Evolutionary conservation across 2,888 invertebrate species (phyloP).

Genomic region (Tipula lateralis): DNA sequence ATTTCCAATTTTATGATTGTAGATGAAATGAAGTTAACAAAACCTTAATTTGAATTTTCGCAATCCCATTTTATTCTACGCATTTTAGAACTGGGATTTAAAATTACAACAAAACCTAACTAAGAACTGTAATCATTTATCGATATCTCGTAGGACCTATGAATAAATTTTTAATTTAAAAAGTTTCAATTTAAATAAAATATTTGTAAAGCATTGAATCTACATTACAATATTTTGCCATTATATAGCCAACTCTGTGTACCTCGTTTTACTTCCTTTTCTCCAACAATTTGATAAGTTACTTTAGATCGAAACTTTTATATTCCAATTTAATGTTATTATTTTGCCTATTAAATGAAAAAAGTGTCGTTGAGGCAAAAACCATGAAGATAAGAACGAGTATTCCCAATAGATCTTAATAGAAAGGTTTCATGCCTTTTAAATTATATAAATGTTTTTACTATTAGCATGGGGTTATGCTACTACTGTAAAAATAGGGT

Average conservation of each 20-base stretch:
- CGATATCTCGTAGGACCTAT: slow-evolving; percentile 12
- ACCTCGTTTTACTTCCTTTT: background rate
- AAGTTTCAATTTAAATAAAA: background rate
- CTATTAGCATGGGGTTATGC: background rate
- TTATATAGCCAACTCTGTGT: no score
- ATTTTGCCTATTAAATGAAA: background rate
- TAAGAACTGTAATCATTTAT: background rate
- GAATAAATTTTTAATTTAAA: slow-evolving; percentile 7
- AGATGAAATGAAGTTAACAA: background rate
- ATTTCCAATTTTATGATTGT: background rate
- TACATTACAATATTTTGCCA: background rate
- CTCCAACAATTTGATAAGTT: background rate
- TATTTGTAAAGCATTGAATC: background rate
- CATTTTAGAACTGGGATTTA: background rate
- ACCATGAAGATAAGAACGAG: background rate
- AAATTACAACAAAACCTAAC: background rate
- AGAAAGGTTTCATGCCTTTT: background rate
- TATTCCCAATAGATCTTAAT: background rate
- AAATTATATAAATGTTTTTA: background rate
- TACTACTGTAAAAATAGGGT: no score
- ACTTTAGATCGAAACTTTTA: background rate
- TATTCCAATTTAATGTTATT: background rate
- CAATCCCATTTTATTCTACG: background rate
- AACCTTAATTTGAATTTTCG: background rate
- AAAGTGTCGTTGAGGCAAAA: background rate